Conservation (phyloP, 92 coral and sea anemone genomes). For the Plumapathes pennacea region DNA sequence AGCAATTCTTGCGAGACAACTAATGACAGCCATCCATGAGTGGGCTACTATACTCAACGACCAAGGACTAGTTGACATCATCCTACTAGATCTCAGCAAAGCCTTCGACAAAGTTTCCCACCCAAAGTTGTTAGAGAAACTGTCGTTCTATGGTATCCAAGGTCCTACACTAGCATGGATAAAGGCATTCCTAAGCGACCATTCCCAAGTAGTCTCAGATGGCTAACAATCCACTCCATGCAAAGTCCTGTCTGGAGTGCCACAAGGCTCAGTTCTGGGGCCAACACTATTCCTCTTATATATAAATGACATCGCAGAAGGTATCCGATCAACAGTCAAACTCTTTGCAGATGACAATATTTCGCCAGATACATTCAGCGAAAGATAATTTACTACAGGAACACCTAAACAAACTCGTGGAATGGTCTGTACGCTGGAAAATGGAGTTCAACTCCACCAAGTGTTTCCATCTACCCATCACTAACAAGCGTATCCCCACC, state of each 20-base stretch:
- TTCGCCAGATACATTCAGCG: too few species aligned
- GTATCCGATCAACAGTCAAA: neutral
- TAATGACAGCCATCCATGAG: conserved; percentile 26
- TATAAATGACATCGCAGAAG: conserved; percentile 4
- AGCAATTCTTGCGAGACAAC: conserved; percentile 29
- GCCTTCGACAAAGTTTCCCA: conserved; percentile 44
- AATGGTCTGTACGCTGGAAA: too few species aligned
- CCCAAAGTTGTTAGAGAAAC: conserved; percentile 24
- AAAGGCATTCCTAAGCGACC: conserved; percentile 14
- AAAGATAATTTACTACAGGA: too few species aligned
- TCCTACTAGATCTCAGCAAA: conserved; percentile 15
- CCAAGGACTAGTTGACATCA: conserved; percentile 9
- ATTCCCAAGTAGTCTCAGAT: conserved; percentile 27
- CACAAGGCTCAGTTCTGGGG: conserved; percentile 27
- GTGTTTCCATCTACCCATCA: too few species aligned
- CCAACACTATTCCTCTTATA: conserved; percentile 21
- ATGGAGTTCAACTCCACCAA: too few species aligned
- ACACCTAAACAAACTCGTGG: too few species aligned
- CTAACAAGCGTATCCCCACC: too few species aligned
- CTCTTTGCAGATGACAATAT: conserved; percentile 20
- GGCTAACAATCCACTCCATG: conserved; percentile 14
- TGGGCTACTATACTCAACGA: conserved; percentile 27
- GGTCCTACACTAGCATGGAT: conserved; percentile 28
- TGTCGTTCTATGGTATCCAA: conserved; percentile 28
- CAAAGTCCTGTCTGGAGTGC: conserved; percentile 15